Base-by-base conservation (phyloP, 2,888 invertebrate genomes). In the Eudemis profundana region DNA sequence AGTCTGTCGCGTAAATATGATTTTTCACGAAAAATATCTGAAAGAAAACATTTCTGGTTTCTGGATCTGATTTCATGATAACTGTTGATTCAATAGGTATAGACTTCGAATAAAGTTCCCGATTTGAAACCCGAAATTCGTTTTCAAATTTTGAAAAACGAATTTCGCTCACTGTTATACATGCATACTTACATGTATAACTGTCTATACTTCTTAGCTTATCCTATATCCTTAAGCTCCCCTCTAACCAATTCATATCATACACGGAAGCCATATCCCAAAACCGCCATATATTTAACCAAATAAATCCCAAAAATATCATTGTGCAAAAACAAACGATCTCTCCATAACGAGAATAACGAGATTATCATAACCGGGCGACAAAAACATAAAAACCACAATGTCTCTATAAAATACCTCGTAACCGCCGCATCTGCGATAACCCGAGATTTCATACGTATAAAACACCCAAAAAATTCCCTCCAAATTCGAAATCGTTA, bases 381-480 rank as follows among this genome's bases (percentile, higher is more conserved):
- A 72, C 77, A 78, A 76, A 81, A 82, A 84, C 83, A 86, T 86
- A 86, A 86, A 85, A 85, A 83, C 80, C 84, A 81, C 81, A 78
- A 78, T 76, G 77, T 76, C 77, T 70, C 81, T 79, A 86, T 87
- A 87, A 86, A 86, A 81, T 83, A 85, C 79, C 79, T 81, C 79
- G 81, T 75, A 75, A 72, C 76, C 76, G 72, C 68, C 72, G 72
- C 73, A 67, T 76, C 76, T 75, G 71, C 69, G 76, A 70, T 62
- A 72, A 75, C 78, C 75, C 75, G 82, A 83, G 86, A 85, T 83
- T 85, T 84, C 84, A 87, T 42, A 56, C 54, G 56, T 56, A 56
- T 89, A 87, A 86, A 87, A 85, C 86, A 87, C 85, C 89, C 87
- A 80, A 89, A 89, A 90, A 87, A 84, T 87, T 87, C 85, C 88